phyloP scores from a whole-genome alignment of 1,140 invertebrate genomes.

The Sarcophaga peregrina region DNA sequence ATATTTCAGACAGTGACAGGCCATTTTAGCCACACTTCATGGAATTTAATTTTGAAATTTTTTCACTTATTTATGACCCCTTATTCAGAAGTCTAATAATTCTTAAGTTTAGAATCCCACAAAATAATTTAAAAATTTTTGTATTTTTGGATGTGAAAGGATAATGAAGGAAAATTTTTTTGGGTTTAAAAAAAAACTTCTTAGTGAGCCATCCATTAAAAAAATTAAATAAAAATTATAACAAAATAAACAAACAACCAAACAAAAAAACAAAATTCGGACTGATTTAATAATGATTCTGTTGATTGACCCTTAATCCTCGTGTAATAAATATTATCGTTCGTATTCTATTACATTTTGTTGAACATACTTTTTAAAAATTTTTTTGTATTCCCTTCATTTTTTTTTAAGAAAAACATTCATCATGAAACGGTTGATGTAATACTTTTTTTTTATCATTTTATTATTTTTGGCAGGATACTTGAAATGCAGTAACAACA shows the following conservation, averaged over 20 bases:
- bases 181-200: too few relatives aligned
- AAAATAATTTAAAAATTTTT: too few relatives aligned
- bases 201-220: too few relatives aligned
- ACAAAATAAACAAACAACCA: neutral
- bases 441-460: neutral
- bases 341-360: slow-evolving; percentile 12
- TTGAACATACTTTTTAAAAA: too few relatives aligned
- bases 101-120: too few relatives aligned
- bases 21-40: too few relatives aligned
- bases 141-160: too few relatives aligned
- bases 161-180: too few relatives aligned
- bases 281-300: slow-evolving; percentile 9
- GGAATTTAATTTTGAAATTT: too few relatives aligned
- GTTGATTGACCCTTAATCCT: slow-evolving; percentile 14
- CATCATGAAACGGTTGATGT: slow-evolving; percentile 12
- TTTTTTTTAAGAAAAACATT: neutral
- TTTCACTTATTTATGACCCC: too few relatives aligned
- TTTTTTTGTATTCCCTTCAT: neutral
- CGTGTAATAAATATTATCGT: slow-evolving; percentile 6
- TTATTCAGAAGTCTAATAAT: too few relatives aligned
- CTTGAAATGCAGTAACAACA: slow-evolving; percentile 1
- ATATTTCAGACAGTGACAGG: too few relatives aligned
- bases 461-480: slow-evolving; percentile 11
- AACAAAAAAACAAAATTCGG: neutral
- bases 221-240: neutral